Conservation (phyloP, 2,113 vertebrate genomes). For the Leuciscus idus region DNA sequence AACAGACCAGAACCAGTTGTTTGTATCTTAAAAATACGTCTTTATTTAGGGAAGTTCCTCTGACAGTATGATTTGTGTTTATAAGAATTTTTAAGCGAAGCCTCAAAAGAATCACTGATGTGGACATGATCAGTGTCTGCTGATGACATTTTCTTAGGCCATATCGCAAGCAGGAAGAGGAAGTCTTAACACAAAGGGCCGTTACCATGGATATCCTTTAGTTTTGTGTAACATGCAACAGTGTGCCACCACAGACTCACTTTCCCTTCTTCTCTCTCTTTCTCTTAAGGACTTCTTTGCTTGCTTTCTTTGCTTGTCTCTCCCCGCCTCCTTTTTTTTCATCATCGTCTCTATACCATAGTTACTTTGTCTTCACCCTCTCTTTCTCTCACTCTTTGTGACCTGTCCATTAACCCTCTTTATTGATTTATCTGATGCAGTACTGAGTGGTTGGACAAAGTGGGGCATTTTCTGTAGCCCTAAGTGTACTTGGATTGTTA, state of each 20-base stretch:
- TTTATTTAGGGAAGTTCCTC: background rate
- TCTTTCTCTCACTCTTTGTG: constrained; percentile 15
- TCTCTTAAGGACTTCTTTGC: background rate
- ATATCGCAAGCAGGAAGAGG: constrained; percentile 46
- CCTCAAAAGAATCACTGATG: background rate
- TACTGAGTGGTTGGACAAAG: constrained; percentile 25
- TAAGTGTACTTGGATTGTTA: constrained; percentile 34
- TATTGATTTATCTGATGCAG: constrained; percentile 34
- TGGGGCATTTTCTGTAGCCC: constrained; percentile 33
- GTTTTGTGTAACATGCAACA: constrained; percentile 45
- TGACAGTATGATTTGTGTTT: background rate
- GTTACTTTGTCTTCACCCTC: constrained; percentile 5
- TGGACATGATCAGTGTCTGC: constrained; percentile 13
- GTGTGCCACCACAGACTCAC: constrained; percentile 1
- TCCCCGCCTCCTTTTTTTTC: background rate
- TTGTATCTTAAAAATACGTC: background rate
- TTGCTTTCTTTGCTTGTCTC: background rate
- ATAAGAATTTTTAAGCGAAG: background rate
- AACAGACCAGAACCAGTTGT: background rate
- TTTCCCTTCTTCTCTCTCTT: background rate
- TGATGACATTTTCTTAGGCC: constrained; percentile 43
- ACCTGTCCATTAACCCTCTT: constrained; percentile 17
- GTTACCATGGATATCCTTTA: constrained; percentile 54
- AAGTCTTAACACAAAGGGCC: constrained; percentile 32
- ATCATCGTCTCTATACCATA: background rate